Evolutionary conservation across 2,888 invertebrate species (phyloP), one percentile per base, ranked within the genome.

Genomic region (Agapetus fuscipes): DNA sequence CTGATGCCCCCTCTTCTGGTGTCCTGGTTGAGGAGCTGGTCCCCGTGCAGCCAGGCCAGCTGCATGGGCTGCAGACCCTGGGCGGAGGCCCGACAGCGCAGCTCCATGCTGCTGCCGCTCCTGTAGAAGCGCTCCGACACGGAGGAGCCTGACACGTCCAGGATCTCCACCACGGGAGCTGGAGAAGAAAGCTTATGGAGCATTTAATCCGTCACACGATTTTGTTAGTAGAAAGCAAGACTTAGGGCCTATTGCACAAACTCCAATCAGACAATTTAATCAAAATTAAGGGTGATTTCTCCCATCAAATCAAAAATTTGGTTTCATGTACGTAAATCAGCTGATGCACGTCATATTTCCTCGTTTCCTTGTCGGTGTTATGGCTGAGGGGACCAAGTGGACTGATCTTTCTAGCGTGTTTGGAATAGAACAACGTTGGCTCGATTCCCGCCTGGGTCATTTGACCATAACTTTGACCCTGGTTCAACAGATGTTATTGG

Each of bases 21-120:
- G 52, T 79, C 78, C 54, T 77, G 74, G 56, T 79, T 79, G 38
- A 79, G 63, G 13, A 74, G 72, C 45, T 71, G 59, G 38, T 76
- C 74, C 46, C 76, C 77, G 48, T 80, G 80, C n/a, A 77, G 66
- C 80, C 80, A 80, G 37, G 75, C 76, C 41, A 70, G 58, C 35
- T 76, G 50, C 0, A 63, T 49, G 0, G 68, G 66, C 36, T 35
- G 16, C 26, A 34, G 10, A 35, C 28, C 3, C 30, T 33, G 4
- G 3, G 41, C 34, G 3, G 34, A 30, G 11, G 37, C 44, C 17
- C 31, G 33, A 25, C 45, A 48, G 9, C 41, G 27, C 33, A 48
- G 31, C 31, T 48, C 48, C 5, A 48, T 48, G 11, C 45, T 48
- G 26, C 42, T 45, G 15, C 48, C 48, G 9, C 37, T 42, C 9